Evolutionary conservation across 2,888 invertebrate species (phyloP).

Genomic region (Blastobasis adustella): DNA sequence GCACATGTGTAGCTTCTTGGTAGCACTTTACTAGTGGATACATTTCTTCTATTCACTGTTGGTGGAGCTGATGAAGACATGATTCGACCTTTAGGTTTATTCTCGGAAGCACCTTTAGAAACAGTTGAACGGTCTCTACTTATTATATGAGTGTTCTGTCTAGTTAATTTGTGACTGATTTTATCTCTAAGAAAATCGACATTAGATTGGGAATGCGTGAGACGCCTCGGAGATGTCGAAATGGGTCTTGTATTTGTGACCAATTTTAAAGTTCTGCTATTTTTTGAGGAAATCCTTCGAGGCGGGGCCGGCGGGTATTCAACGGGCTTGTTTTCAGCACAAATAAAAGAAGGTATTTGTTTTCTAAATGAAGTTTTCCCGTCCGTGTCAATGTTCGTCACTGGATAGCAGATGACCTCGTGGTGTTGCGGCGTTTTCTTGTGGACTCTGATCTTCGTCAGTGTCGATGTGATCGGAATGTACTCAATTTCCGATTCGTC

Average conservation of each 20-base stretch:
- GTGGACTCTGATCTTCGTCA: constrained; percentile 86
- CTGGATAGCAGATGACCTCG: constrained; percentile 78
- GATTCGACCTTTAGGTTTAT: constrained; percentile 32
- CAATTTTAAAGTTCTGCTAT: constrained; percentile 80
- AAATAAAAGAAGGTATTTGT: constrained; percentile 73
- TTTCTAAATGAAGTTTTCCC: constrained; percentile 69
- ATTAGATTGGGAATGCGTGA: constrained; percentile 49
- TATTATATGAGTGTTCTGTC: constrained; percentile 63
- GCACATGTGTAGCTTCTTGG: constrained; percentile 18
- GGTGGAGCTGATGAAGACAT: constrained; percentile 62
- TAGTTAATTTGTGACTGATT: constrained; percentile 74
- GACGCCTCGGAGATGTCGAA: constrained; percentile 43
- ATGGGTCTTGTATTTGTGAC: constrained; percentile 71
- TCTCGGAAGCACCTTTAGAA: constrained; percentile 6
- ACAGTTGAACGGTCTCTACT: constrained; percentile 26
- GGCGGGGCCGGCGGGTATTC: constrained; percentile 82
- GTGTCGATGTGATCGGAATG: constrained; percentile 86
- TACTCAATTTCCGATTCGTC: constrained; percentile 87
- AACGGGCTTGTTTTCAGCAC: constrained; percentile 36
- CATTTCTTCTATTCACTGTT: constrained; percentile 49
- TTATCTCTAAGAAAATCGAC: constrained; percentile 77
- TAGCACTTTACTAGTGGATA: constrained; percentile 21
- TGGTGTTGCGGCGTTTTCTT: constrained; percentile 72
- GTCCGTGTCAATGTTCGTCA: constrained; percentile 52
- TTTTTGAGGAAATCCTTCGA: constrained; percentile 82